A percentile compares a stretch with the other conserved stretches of the same genome.
Conservation (phyloP, 2,797 vertebrate genomes). For the Pseudochirops corinnae region DNA sequence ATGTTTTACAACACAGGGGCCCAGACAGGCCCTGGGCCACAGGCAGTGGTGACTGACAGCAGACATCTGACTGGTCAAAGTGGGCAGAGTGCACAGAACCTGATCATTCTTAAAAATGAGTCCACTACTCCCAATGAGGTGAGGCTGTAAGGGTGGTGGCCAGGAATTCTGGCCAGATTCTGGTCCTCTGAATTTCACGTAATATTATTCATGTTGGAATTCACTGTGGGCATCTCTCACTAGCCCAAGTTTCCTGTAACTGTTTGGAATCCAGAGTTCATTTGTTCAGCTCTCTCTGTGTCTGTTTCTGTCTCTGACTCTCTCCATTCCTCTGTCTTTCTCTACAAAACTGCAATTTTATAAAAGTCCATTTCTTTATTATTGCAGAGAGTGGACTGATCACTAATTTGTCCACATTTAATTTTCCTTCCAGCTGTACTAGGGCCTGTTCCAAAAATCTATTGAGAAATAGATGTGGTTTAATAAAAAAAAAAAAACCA, state of each 20-base stretch:
- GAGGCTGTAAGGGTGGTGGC: conserved; percentile 70
- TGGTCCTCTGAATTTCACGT: background rate
- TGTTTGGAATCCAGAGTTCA: background rate
- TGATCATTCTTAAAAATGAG: conserved; percentile 89
- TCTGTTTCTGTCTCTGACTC: background rate
- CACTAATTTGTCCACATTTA: conserved; percentile 40
- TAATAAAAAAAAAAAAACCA: background rate
- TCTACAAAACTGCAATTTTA: conserved; percentile 22
- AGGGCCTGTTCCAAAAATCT: conserved; percentile 23
- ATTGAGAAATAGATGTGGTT: conserved; percentile 38
- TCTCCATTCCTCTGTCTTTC: background rate
- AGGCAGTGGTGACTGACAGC: conserved; percentile 93
- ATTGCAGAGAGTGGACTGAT: conserved; percentile 27
- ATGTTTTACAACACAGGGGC: conserved; percentile 99
- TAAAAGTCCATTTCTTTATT: conserved; percentile 32
- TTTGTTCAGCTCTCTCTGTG: background rate
- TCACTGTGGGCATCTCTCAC: background rate
- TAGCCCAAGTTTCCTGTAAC: background rate
- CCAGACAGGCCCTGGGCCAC: conserved; percentile 89
- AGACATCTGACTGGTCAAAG: conserved; percentile 96
- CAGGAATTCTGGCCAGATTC: background rate
- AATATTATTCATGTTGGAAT: conserved; percentile 7
- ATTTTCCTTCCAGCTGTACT: conserved; percentile 49
- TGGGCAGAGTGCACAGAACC: conserved; percentile 91
- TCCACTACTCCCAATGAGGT: conserved; percentile 88